Evolutionary conservation across 2,797 vertebrate genomes (phyloP), one percentile per base, ranked within the genome.

Genomic region (Enteromius thamalakanensis): DNA sequence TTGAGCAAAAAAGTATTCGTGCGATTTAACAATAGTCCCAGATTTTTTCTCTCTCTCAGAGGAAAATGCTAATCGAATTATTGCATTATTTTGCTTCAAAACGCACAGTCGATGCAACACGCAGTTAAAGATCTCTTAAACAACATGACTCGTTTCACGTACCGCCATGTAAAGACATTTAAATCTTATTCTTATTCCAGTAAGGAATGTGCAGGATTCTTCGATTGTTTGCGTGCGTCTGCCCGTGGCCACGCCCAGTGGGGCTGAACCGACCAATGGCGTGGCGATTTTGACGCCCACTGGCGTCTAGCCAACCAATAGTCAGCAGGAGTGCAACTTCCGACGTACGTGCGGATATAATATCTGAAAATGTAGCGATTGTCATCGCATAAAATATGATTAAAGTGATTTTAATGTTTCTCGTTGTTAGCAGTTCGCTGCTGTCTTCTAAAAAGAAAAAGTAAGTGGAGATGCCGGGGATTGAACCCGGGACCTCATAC

Each of bases 401-500:
- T 55, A 15, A 29, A 21, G 3, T 11, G 1, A 19, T 1, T 32
- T 4, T 42, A 21, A 1, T 32, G 15, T 19, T 34, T 2, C 0
- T 3, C 6, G 2, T 23, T 49, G 6, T 26, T 14, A 21, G 3
- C 1, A 6, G 8, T 45, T 0, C 9, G 23, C n/a, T 23, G 23
- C 17, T 49, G 23, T 77, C 6, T 64, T 58, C 6, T 26, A 40
- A 40, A 40, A 10, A 42, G 2, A 42, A 42, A 42, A 47, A 15
- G 71, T 79, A 40, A 64, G 15, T 92, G 91, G 90, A 91, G 91
- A 92, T 92, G 91, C 90, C 89, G 90, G 91, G 91, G 90, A 92
- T 91, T 91, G 91, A 92, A 91, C 90, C 91, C 89, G 89, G 91
- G 91, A 87, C 91, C 91, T 92, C 90, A 92, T 91, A 49, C 47